Conservation (phyloP, 2,888 invertebrate species). For the Drosophila aldrichi region DNA sequence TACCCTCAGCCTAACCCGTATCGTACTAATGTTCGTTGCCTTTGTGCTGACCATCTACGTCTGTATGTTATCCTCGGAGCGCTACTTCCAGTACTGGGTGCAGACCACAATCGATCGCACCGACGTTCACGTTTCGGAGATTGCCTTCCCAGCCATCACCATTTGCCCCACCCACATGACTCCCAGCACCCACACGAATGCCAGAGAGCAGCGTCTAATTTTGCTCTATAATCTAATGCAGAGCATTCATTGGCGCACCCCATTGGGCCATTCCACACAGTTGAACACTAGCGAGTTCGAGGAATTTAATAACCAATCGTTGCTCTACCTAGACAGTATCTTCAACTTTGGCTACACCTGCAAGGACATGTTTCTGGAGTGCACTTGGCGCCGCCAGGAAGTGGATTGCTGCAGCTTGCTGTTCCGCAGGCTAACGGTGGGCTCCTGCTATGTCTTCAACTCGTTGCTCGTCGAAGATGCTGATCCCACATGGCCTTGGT, state of each 20-base stretch:
- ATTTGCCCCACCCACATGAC: slow-evolving; percentile 65
- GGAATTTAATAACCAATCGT: slow-evolving; percentile 9
- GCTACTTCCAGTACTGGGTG: slow-evolving; percentile 76
- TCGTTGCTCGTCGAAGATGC: slow-evolving; percentile 30
- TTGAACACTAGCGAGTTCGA: slow-evolving; percentile 23
- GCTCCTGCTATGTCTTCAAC: slow-evolving; percentile 66
- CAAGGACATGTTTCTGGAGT: slow-evolving; percentile 58
- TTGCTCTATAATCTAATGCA: slow-evolving; percentile 45
- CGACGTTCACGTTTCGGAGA: slow-evolving; percentile 78
- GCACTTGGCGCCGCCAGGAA: slow-evolving; percentile 62
- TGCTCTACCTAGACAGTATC: slow-evolving; percentile 24
- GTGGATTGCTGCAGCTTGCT: slow-evolving; percentile 68
- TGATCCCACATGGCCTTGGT: slow-evolving; percentile 73
- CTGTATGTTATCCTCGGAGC: slow-evolving; percentile 62
- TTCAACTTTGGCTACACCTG: slow-evolving; percentile 42
- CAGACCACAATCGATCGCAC: slow-evolving; percentile 80
- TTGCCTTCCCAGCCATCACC: slow-evolving; percentile 74
- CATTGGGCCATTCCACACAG: neutral
- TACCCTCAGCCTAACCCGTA: slow-evolving; percentile 40
- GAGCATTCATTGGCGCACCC: slow-evolving; percentile 35
- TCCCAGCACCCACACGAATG: neutral
- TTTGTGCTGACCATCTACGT: slow-evolving; percentile 62
- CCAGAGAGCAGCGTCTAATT: neutral
- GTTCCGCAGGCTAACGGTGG: slow-evolving; percentile 29
- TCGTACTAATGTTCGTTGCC: slow-evolving; percentile 49